A percentile compares a stretch with the other conserved stretches of the same genome.
Conservation (phyloP, 2,113 vertebrate species). For the Centropus unirufus region DNA sequence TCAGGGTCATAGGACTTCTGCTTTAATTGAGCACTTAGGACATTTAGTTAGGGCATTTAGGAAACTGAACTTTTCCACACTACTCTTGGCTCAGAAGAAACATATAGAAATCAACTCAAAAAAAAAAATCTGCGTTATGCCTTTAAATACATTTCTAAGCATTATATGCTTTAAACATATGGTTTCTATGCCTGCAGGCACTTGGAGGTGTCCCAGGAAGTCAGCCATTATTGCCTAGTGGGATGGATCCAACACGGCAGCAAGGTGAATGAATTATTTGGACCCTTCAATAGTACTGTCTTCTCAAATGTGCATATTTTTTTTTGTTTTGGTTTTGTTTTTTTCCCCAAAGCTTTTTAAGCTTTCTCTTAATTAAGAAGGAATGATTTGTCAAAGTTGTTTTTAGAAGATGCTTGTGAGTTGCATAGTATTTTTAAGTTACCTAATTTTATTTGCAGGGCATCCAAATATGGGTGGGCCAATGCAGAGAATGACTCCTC, state of each 20-base stretch:
- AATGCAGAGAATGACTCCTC: conserved; percentile 98
- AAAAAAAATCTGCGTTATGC: not conserved
- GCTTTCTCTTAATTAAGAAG: not conserved
- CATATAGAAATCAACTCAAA: not conserved
- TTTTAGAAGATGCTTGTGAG: not conserved
- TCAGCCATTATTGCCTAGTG: conserved; percentile 93
- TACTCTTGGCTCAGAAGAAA: not conserved
- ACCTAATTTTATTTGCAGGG: conserved; percentile 74
- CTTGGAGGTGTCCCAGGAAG: conserved; percentile 93
- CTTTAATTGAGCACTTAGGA: not conserved
- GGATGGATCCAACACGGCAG: conserved; percentile 96
- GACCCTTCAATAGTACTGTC: not conserved
- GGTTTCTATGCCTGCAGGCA: conserved; percentile 77
- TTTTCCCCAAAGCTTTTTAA: not conserved
- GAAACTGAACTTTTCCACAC: not conserved
- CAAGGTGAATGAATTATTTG: conserved; percentile 81
- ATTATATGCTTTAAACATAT: not conserved
- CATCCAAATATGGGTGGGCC: conserved; percentile 98
- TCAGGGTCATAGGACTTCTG: not conserved
- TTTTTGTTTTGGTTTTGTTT: no score
- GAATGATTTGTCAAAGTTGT: not conserved
- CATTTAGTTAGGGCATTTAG: not conserved
- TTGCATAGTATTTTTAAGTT: not conserved
- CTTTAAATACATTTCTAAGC: not conserved
- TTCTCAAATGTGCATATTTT: not conserved